Evolutionary conservation across 2,888 invertebrate species (phyloP).

Genomic region (Neuroscelio doddi): DNA sequence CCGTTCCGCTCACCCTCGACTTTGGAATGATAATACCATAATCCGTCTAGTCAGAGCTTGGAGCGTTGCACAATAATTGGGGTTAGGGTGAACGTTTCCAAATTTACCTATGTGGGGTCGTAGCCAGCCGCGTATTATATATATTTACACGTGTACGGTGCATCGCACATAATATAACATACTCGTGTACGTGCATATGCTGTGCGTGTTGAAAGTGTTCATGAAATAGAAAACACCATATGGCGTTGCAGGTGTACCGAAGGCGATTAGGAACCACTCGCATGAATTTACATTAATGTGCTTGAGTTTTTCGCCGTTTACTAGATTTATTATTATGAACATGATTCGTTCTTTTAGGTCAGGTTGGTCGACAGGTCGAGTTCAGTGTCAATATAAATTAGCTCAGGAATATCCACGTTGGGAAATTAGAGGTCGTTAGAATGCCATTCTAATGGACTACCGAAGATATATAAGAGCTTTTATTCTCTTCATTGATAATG

Average conservation of each 20-base stretch:
- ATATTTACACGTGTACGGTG: constrained; percentile 45
- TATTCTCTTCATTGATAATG: background rate
- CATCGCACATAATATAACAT: constrained; percentile 39
- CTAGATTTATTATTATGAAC: constrained; percentile 67
- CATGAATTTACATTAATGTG: constrained; percentile 70
- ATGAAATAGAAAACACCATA: constrained; percentile 68
- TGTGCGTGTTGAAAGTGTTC: constrained; percentile 25
- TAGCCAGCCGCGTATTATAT: constrained; percentile 46
- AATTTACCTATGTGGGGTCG: constrained; percentile 60
- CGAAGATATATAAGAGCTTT: background rate
- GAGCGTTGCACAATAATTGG: constrained; percentile 59
- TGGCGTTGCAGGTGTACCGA: constrained; percentile 70
- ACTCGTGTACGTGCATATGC: constrained; percentile 12
- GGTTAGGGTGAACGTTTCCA: constrained; percentile 60
- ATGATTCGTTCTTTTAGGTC: constrained; percentile 56
- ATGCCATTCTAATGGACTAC: background rate
- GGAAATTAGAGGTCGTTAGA: constrained; percentile 44
- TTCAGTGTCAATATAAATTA: constrained; percentile 36
- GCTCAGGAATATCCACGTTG: constrained; percentile 30
- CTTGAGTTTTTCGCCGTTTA: constrained; percentile 64
- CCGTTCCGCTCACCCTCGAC: constrained; percentile 54
- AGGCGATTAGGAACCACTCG: constrained; percentile 66
- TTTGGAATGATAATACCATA: constrained; percentile 68
- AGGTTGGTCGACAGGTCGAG: constrained; percentile 31
- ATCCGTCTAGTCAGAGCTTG: constrained; percentile 63